Evolutionary conservation across 2,113 vertebrate genomes (phyloP), one percentile per base, ranked within the genome.

Genomic region (Microcebus jonahi): DNA sequence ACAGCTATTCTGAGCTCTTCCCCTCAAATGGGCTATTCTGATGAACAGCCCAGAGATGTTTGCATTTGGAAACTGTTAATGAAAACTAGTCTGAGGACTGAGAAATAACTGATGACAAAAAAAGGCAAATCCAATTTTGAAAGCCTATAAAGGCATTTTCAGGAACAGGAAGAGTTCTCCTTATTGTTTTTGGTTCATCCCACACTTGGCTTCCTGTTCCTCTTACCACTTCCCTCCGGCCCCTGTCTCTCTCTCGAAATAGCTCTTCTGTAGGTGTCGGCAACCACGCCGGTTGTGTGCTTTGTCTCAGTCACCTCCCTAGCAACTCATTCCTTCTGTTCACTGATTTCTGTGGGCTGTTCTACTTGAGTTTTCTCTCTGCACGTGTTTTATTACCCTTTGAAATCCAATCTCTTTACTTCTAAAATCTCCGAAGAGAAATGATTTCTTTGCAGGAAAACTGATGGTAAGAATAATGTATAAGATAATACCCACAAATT

Each of bases 171-270:
- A 95, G 95, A 81, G 29, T 83, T 95, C 95, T 88, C 75, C 84
- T 84, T 31, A 29, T 61, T 75, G 63, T 96, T 91, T 91, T 95
- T 92, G 57, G 57, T 61, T n/a, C 86, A 93, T 96, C 95, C 97
- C 89, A 96, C 95, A 91, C 90, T 97, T 88, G 93, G 95, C 97
- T 98, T 98, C 97, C 97, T 97, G 70, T 96, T 96, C 96, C 96
- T 88, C 70, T 90, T 31, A 96, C 68, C 82, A 97, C 96, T 97
- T 94, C 97, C 85, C 94, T 83, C n/a, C 7, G 71, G 63, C 34
- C 90, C 86, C 81, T 93, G 5, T 48, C 34, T 79, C 81, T 95
- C 70, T 95, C 97, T 94, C 45, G 90, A 98, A 98, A 98, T 98
- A 98, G 96, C 95, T 98, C 0, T 12, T 97, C 97, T 95, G 97